Evolutionary conservation across 1,140 invertebrate species (phyloP).

Genomic region (Aphaenogaster rudis): DNA sequence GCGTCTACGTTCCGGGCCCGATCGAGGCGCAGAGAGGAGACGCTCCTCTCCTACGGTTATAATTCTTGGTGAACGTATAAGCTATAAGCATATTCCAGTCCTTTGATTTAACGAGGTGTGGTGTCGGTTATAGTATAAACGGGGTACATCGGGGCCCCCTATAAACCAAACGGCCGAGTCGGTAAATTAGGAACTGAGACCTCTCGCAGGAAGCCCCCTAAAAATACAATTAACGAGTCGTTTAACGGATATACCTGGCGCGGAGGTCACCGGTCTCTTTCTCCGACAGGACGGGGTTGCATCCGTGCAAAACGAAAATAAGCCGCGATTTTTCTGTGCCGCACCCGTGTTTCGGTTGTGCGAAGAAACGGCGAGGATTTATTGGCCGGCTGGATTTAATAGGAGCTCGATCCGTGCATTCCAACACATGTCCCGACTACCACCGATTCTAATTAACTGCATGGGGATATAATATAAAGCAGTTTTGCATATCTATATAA

Average conservation of each 20-base stretch:
- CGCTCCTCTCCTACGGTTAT: constrained; percentile 73
- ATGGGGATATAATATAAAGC: constrained; percentile 24
- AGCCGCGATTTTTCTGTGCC: constrained; percentile 58
- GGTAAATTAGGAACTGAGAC: constrained; percentile 83
- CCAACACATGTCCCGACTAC: constrained; percentile 16
- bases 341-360: constrained; percentile 47
- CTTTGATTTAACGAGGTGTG: constrained; percentile 85
- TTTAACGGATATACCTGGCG: constrained; percentile 81
- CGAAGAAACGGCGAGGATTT: constrained; percentile 53
- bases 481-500: constrained; percentile 38
- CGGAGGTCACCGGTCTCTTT: constrained; percentile 58
- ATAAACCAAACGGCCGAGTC: constrained; percentile 83
- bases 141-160: constrained; percentile 79
- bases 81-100: constrained; percentile 78
- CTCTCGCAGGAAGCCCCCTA: constrained; percentile 80
- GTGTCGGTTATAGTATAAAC: constrained; percentile 84
- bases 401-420: constrained; percentile 43
- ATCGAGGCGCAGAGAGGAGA: constrained; percentile 59
- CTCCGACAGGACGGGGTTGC: constrained; percentile 56
- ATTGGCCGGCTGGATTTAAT: constrained; percentile 47
- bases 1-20: constrained; percentile 38
- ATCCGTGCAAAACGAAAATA: constrained; percentile 62
- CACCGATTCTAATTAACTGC: constrained; percentile 42
- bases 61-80: constrained; percentile 77
- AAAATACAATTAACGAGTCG: constrained; percentile 84